Percentiles rank a stretch among this genome's conserved stretches.
phyloP scores from a whole-genome alignment of 2,797 vertebrate genomes.

The Leptatherina wallacei region DNA sequence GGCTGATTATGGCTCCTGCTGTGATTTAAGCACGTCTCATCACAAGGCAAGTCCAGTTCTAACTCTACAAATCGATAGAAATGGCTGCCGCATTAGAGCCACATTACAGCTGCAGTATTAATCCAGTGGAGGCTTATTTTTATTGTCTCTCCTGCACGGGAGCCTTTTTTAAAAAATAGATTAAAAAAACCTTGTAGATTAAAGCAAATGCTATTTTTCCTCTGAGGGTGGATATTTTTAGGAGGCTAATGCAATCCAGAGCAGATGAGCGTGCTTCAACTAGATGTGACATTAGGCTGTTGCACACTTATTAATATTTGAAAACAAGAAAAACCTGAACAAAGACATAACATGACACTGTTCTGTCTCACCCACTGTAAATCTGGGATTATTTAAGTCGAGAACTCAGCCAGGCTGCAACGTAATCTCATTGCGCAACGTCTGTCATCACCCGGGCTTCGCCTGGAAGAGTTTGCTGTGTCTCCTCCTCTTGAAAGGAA shows the following conservation, averaged over 20 bases:
- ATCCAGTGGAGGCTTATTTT: conserved; percentile 8
- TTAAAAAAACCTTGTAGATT: not conserved
- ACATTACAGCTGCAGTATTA: conserved; percentile 18
- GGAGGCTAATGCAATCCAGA: not conserved
- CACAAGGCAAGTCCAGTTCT: conserved; percentile 23
- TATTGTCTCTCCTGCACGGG: conserved; percentile 5
- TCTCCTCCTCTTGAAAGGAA: conserved; percentile 64
- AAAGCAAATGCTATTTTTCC: conserved; percentile 1
- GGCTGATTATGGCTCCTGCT: conserved; percentile 57
- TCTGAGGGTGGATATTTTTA: conserved; percentile 2
- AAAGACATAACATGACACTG: conserved; percentile 59
- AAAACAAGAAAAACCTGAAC: conserved; percentile 45
- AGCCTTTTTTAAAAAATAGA: conserved; percentile 6
- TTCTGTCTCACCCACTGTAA: conserved; percentile 56
- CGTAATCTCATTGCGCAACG: conserved; percentile 60
- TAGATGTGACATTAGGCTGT: conserved; percentile 43
- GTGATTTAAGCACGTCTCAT: conserved; percentile 53
- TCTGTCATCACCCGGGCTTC: conserved; percentile 54
- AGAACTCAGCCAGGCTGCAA: conserved; percentile 50
- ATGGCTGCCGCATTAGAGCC: conserved; percentile 20
- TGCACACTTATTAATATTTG: conserved; percentile 57
- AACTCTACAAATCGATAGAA: conserved; percentile 39
- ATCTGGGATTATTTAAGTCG: conserved; percentile 56
- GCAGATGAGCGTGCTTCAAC: conserved; percentile 16
- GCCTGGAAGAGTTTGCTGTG: conserved; percentile 56